Base-by-base conservation (phyloP, 2,797 vertebrate genomes). In the Clarias fuscus region DNA sequence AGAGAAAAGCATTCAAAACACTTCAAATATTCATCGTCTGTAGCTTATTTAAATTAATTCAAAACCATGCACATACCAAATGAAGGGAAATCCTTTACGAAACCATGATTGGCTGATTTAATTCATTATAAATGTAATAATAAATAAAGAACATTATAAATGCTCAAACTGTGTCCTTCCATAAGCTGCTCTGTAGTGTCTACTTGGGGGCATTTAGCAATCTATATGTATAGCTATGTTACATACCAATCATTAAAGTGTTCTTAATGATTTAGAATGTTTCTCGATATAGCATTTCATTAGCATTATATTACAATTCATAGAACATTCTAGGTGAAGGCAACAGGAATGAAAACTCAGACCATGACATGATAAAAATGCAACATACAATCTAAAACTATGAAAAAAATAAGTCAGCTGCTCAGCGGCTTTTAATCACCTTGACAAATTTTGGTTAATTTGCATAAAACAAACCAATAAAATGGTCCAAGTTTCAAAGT, bases 31-130 rank as follows among this genome's bases (percentile, higher is more conserved):
- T 76, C 33, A 11, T 86, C 76, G 15, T 84, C 73, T 76, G 75
- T 61, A 33, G 37, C 56, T 89, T 83, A 81, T 80, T 88, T 88
- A 81, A 84, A 87, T 85, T 7, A 84, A 83, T 87, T 85, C 59
- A 82, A 78, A 80, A 67, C 84, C 90, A 85, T 90, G 75, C 89
- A 90, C 86, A 93, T 84, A 86, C 48, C 40, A 71, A 86, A 86
- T 81, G 22, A 43, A 88, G 24, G 17, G 58, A 56, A 86, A 24
- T 76, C 86, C 83, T 88, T 24, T 40, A 77, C 11, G 24, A 85
- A 76, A 78, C 77, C 37, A 62, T 58, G 48, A 85, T 48, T 76
- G 68, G 73, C 77, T 87, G 83, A 86, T 61, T 84, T n/a, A 68
- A 84, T 78, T 18, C n/a, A 78, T 82, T 72, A 43, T 43, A 4